Conservation (phyloP, 2,797 vertebrate genomes). For the Mus spretus region DNA sequence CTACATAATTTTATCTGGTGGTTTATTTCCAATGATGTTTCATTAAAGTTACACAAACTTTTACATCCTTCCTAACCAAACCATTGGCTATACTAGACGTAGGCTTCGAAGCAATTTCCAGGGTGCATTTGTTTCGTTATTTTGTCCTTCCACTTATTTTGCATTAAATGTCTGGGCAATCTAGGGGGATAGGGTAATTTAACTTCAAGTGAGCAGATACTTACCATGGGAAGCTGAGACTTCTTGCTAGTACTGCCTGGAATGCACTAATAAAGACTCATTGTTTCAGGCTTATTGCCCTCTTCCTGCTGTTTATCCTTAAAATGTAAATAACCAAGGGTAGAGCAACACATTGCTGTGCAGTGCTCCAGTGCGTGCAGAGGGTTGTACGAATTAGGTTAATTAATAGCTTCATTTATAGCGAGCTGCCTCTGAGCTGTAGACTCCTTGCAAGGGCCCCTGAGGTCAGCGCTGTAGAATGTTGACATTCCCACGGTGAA, state of each 20-base stretch:
- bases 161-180: constrained; percentile 23
- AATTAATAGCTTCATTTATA: neutral
- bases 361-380: neutral
- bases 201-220: constrained; percentile 1
- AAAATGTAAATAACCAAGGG: constrained; percentile 31
- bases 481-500: neutral
- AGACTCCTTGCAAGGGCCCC: too few relatives aligned
- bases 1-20: neutral
- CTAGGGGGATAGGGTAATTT: neutral
- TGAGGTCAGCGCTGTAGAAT: neutral
- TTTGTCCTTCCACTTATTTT: constrained; percentile 21
- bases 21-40: constrained; percentile 20
- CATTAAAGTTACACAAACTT: constrained; percentile 1
- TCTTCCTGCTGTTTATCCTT: constrained; percentile 47
- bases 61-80: neutral
- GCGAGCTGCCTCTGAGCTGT: neutral
- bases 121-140: constrained; percentile 25
- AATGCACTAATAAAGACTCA: constrained; percentile 52
- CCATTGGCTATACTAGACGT: neutral
- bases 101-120: constrained; percentile 1
- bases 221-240: neutral
- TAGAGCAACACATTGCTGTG: neutral
- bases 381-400: neutral
- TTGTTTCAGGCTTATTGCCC: neutral
- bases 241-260: neutral